Evolutionary conservation across 2,113 vertebrate species (phyloP).

Genomic region (Ochotona princeps): DNA sequence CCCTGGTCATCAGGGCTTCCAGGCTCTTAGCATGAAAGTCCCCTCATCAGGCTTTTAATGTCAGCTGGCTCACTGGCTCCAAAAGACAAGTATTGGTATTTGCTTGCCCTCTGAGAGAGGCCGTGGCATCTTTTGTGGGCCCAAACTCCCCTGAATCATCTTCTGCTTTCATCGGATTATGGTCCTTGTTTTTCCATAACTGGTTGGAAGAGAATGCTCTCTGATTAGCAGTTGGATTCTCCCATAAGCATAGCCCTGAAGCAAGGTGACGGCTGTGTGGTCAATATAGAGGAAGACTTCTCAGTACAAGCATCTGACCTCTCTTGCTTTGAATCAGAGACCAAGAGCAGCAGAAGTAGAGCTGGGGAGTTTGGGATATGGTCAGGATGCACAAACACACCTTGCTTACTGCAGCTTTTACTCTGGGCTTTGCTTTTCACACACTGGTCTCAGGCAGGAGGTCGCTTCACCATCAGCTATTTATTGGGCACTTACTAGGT

Average conservation of each 20-base stretch:
- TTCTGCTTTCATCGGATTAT: background rate
- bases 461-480: background rate
- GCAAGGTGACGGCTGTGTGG: background rate
- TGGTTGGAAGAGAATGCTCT: background rate
- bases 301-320: background rate
- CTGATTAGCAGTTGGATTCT: background rate
- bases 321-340: background rate
- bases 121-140: background rate
- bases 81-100: background rate
- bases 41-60: background rate
- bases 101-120: background rate
- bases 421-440: background rate
- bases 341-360: background rate
- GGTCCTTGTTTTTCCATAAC: background rate
- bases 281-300: background rate
- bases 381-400: background rate
- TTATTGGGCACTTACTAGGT: background rate
- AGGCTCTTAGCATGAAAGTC: background rate
- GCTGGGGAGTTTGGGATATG: background rate
- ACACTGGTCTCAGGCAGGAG: background rate
- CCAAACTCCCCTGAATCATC: background rate
- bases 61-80: background rate
- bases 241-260: background rate
- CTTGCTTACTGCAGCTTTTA: background rate
- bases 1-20: background rate